Evolutionary conservation across 2,888 invertebrate genomes (phyloP).

Genomic region (Lathronympha strigana): DNA sequence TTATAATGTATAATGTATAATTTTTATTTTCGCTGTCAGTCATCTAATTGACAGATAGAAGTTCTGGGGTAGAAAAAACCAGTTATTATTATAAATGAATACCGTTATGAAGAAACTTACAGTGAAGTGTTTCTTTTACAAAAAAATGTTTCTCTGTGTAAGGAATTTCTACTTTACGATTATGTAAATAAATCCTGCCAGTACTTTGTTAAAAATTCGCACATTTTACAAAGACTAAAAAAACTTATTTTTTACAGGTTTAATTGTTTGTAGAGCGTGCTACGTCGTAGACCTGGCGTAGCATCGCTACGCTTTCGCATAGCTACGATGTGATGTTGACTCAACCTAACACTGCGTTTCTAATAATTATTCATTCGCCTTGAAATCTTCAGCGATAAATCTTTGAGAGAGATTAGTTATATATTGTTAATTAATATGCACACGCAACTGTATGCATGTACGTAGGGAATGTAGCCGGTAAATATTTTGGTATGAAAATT

Average conservation of each 20-base stretch:
- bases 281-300: slow-evolving; percentile 33
- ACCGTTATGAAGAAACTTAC: too few relatives aligned
- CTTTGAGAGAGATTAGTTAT: background rate
- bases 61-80: too few relatives aligned
- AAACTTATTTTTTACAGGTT: background rate
- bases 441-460: background rate
- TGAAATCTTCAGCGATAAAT: background rate
- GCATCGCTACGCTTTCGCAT: slow-evolving; percentile 36
- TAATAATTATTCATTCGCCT: background rate
- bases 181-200: too few relatives aligned
- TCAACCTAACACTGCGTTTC: background rate
- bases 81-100: too few relatives aligned
- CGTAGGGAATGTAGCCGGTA: too few relatives aligned
- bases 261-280: slow-evolving; percentile 29
- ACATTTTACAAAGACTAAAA: background rate
- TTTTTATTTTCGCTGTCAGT: too few relatives aligned
- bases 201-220: too few relatives aligned
- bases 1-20: too few relatives aligned
- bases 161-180: background rate
- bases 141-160: too few relatives aligned
- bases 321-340: slow-evolving; percentile 17
- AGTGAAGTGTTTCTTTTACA: too few relatives aligned
- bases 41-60: too few relatives aligned
- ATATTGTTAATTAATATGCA: background rate
- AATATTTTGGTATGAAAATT: too few relatives aligned